Percentiles rank a stretch among this genome's conserved stretches.
These are phyloP conservation scores for Hydriomena furcata DNA, from an alignment of 2,888 invertebrate genomes.

Conservation along the genomic window DNA sequence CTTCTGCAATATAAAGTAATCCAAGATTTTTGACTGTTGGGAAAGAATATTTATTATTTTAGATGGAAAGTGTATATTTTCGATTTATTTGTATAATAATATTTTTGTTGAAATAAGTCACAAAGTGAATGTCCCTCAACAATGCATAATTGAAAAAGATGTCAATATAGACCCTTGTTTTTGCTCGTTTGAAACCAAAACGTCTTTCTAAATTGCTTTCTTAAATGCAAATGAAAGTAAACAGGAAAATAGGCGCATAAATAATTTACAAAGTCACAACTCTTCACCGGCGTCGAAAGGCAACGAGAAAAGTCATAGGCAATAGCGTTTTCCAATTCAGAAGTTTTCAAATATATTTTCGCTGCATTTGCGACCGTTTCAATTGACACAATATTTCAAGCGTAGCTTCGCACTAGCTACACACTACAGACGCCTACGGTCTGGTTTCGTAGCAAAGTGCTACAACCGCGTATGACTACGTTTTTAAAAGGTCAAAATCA, in stretches of 20 bases:
- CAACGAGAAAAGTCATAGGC: neutral
- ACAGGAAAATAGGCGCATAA: conserved; percentile 60
- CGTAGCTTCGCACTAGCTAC: too few species aligned
- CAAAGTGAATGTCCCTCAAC: neutral
- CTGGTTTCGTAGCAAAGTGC: conserved; percentile 3
- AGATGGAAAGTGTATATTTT: too few species aligned
- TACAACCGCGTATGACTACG: neutral
- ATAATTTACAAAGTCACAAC: conserved; percentile 58
- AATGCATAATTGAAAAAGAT: conserved; percentile 15
- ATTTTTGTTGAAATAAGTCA: neutral
- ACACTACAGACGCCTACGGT: too few species aligned
- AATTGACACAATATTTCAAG: too few species aligned
- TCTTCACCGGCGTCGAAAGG: conserved; percentile 36
- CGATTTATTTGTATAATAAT: too few species aligned
- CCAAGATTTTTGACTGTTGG: neutral
- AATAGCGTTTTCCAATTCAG: neutral
- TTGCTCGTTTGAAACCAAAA: conserved; percentile 39
- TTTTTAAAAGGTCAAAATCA: too few species aligned
- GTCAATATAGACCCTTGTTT: conserved; percentile 28
- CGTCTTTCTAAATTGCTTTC: conserved; percentile 56
- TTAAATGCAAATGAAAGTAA: conserved; percentile 66
- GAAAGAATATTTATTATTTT: neutral
- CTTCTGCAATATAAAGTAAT: neutral
- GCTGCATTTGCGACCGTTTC: too few species aligned
- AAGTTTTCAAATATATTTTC: too few species aligned